Conservation (phyloP, 2,888 invertebrate genomes). For the Hedya salicella region DNA sequence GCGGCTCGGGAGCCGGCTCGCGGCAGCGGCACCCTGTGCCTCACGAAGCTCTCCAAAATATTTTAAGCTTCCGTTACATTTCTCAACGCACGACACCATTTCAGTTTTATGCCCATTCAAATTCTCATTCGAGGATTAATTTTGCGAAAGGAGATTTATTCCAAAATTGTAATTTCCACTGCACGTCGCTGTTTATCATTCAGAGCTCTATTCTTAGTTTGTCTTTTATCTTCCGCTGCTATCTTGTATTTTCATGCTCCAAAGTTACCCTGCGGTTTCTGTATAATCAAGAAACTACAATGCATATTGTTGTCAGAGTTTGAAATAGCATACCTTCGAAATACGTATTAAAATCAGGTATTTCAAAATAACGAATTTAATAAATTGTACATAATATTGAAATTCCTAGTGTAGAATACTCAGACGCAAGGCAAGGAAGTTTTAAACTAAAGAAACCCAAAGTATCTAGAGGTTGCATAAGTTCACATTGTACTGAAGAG, state of each 20-base stretch:
- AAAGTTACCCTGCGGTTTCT: no score
- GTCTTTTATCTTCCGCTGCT: not conserved
- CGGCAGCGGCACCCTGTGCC: constrained; percentile 27
- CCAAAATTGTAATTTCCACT: constrained; percentile 36
- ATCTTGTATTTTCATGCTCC: not conserved
- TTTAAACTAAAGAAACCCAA: constrained; percentile 17
- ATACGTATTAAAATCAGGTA: no score
- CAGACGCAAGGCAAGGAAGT: constrained; percentile 26
- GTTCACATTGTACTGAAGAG: constrained; percentile 58
- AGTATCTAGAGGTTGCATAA: constrained; percentile 46
- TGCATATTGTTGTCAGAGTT: no score
- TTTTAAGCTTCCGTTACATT: constrained; percentile 79
- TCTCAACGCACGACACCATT: constrained; percentile 69
- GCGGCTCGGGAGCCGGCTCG: constrained; percentile 62
- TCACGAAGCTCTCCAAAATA: constrained; percentile 70
- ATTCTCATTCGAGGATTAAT: constrained; percentile 55
- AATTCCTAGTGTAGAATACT: not conserved
- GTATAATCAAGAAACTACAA: no score
- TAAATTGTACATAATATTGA: not conserved
- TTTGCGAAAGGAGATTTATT: constrained; percentile 35
- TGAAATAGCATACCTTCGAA: no score
- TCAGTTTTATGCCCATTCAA: constrained; percentile 63
- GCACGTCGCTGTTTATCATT: constrained; percentile 25
- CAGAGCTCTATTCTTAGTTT: constrained; percentile 7
- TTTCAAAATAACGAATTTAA: not conserved